phyloP scores from a whole-genome alignment of 2,797 vertebrate species.

The Phoxinus dragarum region DNA sequence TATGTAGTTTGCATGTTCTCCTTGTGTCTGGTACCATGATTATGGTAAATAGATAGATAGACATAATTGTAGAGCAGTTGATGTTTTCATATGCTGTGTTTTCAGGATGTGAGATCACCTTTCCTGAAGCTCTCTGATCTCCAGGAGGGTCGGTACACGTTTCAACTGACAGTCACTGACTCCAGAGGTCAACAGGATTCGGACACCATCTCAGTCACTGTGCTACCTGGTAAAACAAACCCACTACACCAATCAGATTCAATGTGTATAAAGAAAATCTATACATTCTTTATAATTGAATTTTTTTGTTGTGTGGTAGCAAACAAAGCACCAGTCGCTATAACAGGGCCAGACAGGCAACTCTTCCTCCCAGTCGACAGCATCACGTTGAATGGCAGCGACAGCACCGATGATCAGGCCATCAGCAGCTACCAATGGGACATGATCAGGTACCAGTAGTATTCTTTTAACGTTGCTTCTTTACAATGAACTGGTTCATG shows the following conservation, averaged over 20 bases:
- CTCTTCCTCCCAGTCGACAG: slow-evolving; percentile 80
- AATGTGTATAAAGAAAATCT: neutral
- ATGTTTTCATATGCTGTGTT: slow-evolving; percentile 1
- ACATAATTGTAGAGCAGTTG: neutral
- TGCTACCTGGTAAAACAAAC: slow-evolving; percentile 75
- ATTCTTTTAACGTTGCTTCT: neutral
- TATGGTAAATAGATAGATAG: no score
- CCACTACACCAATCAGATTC: neutral
- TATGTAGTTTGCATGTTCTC: neutral
- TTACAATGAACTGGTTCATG: neutral
- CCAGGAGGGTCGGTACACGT: slow-evolving; percentile 79
- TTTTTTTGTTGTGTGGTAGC: slow-evolving; percentile 37
- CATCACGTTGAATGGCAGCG: slow-evolving; percentile 80
- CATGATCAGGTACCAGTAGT: slow-evolving; percentile 80
- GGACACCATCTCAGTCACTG: slow-evolving; percentile 74
- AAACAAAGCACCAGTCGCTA: slow-evolving; percentile 82
- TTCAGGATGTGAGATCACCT: slow-evolving; percentile 75
- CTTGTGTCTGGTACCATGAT: neutral
- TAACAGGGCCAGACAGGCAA: slow-evolving; percentile 83
- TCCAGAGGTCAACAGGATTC: slow-evolving; percentile 76
- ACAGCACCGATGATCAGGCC: slow-evolving; percentile 83
- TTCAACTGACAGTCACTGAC: slow-evolving; percentile 81
- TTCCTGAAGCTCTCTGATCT: slow-evolving; percentile 79
- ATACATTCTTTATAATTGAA: neutral
- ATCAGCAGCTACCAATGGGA: slow-evolving; percentile 86